Conservation (phyloP, 2,113 vertebrate genomes). For the Sinocyclocheilus rhinocerous region DNA sequence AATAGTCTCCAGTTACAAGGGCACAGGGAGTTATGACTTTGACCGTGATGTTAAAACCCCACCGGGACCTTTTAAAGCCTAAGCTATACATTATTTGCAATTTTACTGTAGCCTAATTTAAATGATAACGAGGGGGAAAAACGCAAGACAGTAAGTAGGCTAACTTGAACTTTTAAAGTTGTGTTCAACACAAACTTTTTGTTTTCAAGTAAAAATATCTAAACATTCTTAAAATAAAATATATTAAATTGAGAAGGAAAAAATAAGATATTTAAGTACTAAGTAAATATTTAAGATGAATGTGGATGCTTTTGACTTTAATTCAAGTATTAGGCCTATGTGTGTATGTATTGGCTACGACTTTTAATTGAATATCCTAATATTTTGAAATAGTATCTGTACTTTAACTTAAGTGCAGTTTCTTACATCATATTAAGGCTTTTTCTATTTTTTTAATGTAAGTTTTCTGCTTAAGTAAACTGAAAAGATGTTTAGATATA, state of each 20-base stretch:
- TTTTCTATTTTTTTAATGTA: background rate
- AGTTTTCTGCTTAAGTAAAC: background rate
- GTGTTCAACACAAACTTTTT: background rate
- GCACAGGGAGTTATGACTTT: background rate
- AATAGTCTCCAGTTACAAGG: slow-evolving; percentile 26
- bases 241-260: background rate
- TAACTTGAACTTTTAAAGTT: background rate
- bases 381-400: no score
- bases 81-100: background rate
- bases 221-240: background rate
- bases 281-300: background rate
- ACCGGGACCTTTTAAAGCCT: background rate
- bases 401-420: background rate
- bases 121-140: background rate
- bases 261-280: background rate
- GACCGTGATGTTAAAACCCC: slow-evolving; percentile 1
- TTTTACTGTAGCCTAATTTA: no score
- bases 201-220: background rate
- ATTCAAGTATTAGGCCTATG: no score
- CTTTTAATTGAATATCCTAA: no score
- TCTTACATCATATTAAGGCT: background rate
- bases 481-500: background rate
- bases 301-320: background rate
- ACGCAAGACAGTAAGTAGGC: background rate
- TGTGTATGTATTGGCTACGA: no score